These are phyloP conservation scores for Plagodis pulveraria DNA, from an alignment of 2,888 invertebrate genomes.

Conservation along the genomic window DNA sequence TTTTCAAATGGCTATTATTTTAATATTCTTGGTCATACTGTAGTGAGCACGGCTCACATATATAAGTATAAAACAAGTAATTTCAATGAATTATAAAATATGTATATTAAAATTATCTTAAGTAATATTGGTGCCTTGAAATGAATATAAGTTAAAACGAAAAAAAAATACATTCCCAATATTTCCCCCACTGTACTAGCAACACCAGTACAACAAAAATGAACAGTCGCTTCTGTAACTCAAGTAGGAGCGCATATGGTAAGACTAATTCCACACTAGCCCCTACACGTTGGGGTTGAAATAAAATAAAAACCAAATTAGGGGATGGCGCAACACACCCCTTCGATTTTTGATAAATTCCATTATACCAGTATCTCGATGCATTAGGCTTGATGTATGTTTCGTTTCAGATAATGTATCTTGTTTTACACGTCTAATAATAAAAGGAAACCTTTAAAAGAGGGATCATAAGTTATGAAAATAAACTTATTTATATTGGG, in stretches of 20 bases:
- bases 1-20: no score
- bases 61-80: no score
- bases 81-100: no score
- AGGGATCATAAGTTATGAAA: not conserved
- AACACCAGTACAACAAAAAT: constrained; percentile 58
- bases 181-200: constrained; percentile 27
- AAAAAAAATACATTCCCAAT: constrained; percentile 1
- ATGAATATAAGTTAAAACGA: no score
- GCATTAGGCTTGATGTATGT: constrained; percentile 67
- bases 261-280: constrained; percentile 79
- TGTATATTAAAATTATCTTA: no score
- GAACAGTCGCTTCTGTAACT: constrained; percentile 75
- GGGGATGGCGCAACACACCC: constrained; percentile 84
- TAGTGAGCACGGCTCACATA: no score
- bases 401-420: constrained; percentile 37
- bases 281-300: constrained; percentile 65
- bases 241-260: constrained; percentile 83
- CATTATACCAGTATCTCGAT: constrained; percentile 71
- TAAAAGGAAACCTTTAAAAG: not conserved
- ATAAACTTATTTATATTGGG: no score
- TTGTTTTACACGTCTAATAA: constrained; percentile 6
- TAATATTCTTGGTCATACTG: no score
- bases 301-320: constrained; percentile 83
- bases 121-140: no score
- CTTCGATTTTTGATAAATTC: constrained; percentile 84